Percentiles rank a stretch among this genome's conserved stretches.
phyloP scores from a whole-genome alignment of 2,113 vertebrate genomes.

The Pteropus alecto region DNA sequence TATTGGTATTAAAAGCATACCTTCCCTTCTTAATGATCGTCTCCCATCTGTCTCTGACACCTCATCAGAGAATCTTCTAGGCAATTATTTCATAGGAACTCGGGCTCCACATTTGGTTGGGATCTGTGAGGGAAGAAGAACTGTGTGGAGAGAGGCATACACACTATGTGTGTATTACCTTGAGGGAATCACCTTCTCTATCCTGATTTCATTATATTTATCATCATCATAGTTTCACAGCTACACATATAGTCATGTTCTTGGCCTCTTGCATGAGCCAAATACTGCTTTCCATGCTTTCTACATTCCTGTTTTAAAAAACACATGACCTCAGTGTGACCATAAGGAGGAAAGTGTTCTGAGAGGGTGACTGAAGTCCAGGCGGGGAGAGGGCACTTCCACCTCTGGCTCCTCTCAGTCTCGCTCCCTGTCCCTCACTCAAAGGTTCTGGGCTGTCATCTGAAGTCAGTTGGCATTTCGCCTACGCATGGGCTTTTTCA shows the following conservation, averaged over 20 bases:
- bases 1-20: not conserved
- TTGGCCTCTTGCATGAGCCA: not conserved
- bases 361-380: not conserved
- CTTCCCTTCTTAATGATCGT: not conserved
- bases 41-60: not conserved
- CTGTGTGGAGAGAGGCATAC: not conserved
- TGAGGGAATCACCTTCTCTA: not conserved
- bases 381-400: not conserved
- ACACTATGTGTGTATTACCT: not conserved
- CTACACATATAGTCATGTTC: not conserved
- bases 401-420: not conserved
- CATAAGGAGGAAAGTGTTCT: not conserved
- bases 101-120: not conserved
- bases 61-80: not conserved
- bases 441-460: not conserved
- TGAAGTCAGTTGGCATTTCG: not conserved
- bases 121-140: not conserved
- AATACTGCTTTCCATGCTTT: not conserved
- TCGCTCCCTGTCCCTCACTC: fast-evolving
- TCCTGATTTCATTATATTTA: not conserved
- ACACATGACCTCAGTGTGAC: not conserved
- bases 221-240: not conserved
- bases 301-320: not conserved
- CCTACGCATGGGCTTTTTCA: not conserved
- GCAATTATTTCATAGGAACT: not conserved